A percentile compares a stretch with the other conserved stretches of the same genome.
Conservation (phyloP, 2,888 invertebrate species). For the Clistopyga incitator region DNA sequence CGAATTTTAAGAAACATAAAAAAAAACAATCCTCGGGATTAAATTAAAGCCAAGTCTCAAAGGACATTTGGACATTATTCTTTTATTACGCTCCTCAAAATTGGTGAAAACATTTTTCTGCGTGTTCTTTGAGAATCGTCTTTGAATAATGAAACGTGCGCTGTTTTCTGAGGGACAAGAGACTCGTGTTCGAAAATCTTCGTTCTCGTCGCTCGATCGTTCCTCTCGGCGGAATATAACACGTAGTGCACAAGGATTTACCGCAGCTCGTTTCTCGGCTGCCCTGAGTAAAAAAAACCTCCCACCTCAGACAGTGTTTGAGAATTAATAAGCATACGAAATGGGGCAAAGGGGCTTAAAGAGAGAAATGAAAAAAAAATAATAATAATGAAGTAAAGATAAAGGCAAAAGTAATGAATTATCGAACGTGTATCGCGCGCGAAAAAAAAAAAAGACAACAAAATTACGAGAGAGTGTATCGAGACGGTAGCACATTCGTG, state of each 20-base stretch:
- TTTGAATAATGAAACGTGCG: background rate
- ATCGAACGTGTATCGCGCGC: slow-evolving; percentile 23
- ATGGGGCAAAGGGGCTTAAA: slow-evolving; percentile 10
- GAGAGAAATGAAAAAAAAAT: slow-evolving; percentile 24
- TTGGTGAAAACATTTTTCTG: no score
- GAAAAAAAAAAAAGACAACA: slow-evolving; percentile 43
- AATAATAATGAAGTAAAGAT: slow-evolving; percentile 40
- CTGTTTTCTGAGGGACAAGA: background rate
- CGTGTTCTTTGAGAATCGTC: background rate
- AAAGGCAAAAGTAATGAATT: slow-evolving; percentile 5
- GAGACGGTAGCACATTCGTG: slow-evolving; percentile 49
- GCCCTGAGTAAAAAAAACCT: slow-evolving; percentile 73
- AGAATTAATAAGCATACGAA: slow-evolving; percentile 30
- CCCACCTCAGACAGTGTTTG: slow-evolving; percentile 62
- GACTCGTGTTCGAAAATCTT: background rate
- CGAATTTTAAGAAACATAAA: no score
- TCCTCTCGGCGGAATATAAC: slow-evolving; percentile 39
- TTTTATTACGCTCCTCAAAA: no score
- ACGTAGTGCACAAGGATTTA: slow-evolving; percentile 28
- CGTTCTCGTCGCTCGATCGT: slow-evolving; percentile 33
- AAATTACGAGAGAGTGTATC: slow-evolving; percentile 19
- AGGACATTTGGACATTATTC: no score
- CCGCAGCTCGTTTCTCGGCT: slow-evolving; percentile 65
- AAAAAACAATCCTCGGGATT: no score
- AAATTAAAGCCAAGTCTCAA: no score